Conservation (phyloP, 2,113 vertebrate genomes). For the Siniperca chuatsi region DNA sequence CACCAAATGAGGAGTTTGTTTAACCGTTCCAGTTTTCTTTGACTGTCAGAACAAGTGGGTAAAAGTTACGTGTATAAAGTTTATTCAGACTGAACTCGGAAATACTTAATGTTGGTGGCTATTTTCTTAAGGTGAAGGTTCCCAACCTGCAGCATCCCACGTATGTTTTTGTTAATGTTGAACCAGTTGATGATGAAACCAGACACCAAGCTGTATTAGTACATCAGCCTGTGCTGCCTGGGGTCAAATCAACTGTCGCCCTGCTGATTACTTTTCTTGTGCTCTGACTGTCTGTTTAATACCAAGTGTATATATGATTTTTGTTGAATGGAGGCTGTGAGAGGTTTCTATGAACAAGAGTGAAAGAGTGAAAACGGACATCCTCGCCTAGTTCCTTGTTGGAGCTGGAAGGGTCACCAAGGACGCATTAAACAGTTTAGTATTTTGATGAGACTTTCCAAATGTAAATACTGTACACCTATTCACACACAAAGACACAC, state of each 20-base stretch:
- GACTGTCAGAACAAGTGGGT: not conserved
- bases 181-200: not conserved
- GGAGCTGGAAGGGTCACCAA: not conserved
- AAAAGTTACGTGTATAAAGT: not conserved
- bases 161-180: not conserved
- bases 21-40: not conserved
- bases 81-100: not conserved
- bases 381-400: not conserved
- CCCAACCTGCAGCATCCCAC: not conserved
- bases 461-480: conserved; percentile 35
- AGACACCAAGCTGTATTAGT: not conserved
- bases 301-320: not conserved
- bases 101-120: not conserved
- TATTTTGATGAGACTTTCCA: not conserved
- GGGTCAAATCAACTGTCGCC: not conserved
- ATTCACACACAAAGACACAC: conserved; percentile 24
- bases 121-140: not conserved
- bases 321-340: not conserved
- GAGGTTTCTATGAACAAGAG: not conserved
- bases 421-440: not conserved
- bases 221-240: not conserved
- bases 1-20: not conserved
- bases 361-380: not conserved
- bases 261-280: not conserved
- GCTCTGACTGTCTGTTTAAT: not conserved